Evolutionary conservation across 2,797 vertebrate genomes (phyloP).

Genomic region (Acrossocheilus fasciatus): DNA sequence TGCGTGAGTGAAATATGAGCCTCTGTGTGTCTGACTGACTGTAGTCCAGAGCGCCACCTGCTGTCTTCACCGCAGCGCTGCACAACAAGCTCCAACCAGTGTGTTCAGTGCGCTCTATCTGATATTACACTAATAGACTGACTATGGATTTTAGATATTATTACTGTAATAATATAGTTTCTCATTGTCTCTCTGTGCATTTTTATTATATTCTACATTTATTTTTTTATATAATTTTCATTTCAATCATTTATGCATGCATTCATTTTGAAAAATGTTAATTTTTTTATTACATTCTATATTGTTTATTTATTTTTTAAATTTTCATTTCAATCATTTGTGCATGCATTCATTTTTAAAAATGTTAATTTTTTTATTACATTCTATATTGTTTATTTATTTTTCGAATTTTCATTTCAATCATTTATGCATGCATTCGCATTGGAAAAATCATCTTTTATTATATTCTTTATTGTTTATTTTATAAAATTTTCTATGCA

Average conservation of each 20-base stretch:
- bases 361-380: background rate
- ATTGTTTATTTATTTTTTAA: too few species aligned
- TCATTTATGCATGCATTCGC: too few species aligned
- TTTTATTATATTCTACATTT: background rate
- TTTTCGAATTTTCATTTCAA: background rate
- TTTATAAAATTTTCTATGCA: background rate
- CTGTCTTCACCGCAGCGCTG: background rate
- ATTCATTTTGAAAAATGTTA: background rate
- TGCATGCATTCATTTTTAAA: too few species aligned
- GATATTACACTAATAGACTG: background rate
- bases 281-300: too few species aligned
- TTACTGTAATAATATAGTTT: background rate
- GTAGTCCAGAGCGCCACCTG: constrained; percentile 16
- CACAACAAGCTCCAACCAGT: background rate
- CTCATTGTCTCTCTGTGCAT: background rate
- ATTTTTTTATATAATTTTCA: background rate
- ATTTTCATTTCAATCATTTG: too few species aligned
- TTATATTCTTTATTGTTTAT: background rate
- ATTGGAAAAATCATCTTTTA: background rate
- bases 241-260: background rate
- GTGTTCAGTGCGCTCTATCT: background rate
- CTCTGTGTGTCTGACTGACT: background rate
- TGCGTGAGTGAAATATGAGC: constrained; percentile 8
- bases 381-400: background rate
- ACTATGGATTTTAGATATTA: background rate